A percentile compares a stretch with the other conserved stretches of the same genome.
Conservation (phyloP, 2,113 vertebrate species). For the Cygnus buccinator region DNA sequence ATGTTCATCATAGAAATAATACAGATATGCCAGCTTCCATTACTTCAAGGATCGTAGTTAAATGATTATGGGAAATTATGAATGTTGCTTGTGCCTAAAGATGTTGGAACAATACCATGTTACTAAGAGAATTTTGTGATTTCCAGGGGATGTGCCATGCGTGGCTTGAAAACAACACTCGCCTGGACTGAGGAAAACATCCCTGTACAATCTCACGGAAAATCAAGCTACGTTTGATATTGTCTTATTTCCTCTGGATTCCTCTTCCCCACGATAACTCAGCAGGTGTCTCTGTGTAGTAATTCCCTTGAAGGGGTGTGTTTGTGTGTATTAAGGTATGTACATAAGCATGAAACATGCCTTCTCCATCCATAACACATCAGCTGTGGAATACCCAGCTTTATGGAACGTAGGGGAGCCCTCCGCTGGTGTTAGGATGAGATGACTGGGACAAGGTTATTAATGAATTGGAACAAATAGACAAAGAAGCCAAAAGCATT, state of each 20-base stretch:
- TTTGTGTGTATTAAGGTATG: neutral
- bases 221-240: neutral
- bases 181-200: neutral
- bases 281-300: neutral
- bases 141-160: neutral
- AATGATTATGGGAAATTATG: neutral
- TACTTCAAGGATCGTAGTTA: neutral
- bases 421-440: fast-evolving
- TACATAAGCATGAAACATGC: fast-evolving
- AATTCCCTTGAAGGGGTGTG: neutral
- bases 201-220: neutral
- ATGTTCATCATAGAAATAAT: neutral
- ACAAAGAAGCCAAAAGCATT: neutral
- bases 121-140: neutral
- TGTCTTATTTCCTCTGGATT: neutral
- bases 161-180: neutral
- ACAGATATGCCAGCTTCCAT: neutral
- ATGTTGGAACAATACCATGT: neutral
- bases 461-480: neutral
- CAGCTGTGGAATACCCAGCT: neutral
- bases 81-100: neutral
- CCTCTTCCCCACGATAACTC: neutral
- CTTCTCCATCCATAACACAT: fast-evolving
- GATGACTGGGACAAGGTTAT: neutral
- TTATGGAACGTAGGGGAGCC: neutral